A percentile compares a stretch with the other conserved stretches of the same genome.
Evolutionary conservation across 1,140 invertebrate species (phyloP).

Genomic region (Rhysida immarginata): DNA sequence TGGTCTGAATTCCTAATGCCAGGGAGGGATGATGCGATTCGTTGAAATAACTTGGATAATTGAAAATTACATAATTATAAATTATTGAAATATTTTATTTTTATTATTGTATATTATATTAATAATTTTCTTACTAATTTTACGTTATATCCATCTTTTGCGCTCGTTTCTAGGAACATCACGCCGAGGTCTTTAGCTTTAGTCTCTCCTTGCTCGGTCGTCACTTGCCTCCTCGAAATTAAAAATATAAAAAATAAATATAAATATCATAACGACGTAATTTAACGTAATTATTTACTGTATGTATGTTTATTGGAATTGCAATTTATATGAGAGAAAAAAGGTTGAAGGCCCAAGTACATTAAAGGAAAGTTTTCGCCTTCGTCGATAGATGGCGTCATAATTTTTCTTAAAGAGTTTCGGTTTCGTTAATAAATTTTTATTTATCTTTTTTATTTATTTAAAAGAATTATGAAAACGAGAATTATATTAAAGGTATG

Average conservation of each 20-base stretch:
- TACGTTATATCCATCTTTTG: conserved; percentile 98
- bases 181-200: conserved; percentile 98
- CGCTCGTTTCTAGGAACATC: conserved; percentile 97
- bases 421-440: too few relatives aligned
- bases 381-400: too few relatives aligned
- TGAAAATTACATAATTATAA: conserved; percentile 15
- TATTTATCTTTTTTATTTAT: too few relatives aligned
- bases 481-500: too few relatives aligned
- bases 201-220: conserved; percentile 91
- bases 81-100: too few relatives aligned
- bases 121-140: conserved; percentile 72
- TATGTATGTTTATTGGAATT: too few relatives aligned
- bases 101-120: conserved; percentile 9
- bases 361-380: too few relatives aligned
- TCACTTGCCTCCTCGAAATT: conserved; percentile 75
- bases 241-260: conserved; percentile 11
- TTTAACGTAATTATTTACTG: too few relatives aligned
- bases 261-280: neutral
- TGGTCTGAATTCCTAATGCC: conserved; percentile 77
- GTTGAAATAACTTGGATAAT: conserved; percentile 64
- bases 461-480: too few relatives aligned
- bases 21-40: conserved; percentile 92
- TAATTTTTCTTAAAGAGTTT: too few relatives aligned
- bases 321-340: too few relatives aligned
- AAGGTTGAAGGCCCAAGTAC: too few relatives aligned